Evolutionary conservation across 2,797 vertebrate genomes (phyloP), one percentile per base, ranked within the genome.

Genomic region (Petrocephalus sullivani): DNA sequence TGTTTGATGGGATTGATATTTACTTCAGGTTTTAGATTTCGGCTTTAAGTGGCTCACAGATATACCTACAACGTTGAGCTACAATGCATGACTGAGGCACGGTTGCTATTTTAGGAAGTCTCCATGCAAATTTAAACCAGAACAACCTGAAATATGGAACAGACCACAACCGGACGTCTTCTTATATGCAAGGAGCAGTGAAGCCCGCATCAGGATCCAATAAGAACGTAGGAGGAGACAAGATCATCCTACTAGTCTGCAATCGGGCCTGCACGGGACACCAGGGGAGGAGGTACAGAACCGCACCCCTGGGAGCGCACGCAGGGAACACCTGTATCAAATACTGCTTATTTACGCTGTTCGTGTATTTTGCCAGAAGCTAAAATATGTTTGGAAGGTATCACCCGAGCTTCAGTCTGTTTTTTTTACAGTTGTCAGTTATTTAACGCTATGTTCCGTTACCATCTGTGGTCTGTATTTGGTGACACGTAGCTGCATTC

Each of bases 71-170:
- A 86, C 51, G 37, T 78, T 56, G 23, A 81, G 67, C 28, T 78
- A 41, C 60, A 71, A 33, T 87, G 51, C 87, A 82, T 87, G 87
- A 87, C 87, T 85, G 84, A 88, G 41, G 19, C 49, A 51, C 33
- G 67, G 19, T 64, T 88, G 37, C 83, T 88, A 67, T 88, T 86
- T 85, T 91, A 96, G 96, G 96, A 95, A 98, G 97, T 90, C 97
- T 98, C 87, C 96, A 98, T 58, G 96, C 98, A 91, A 99, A 99
- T 92, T 96, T 97, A 91, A 99, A 99, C 93, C 97, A 99, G 92
- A 99, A 99, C 94, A 98, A 98, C 94, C 94, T 99, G 92, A 98
- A 98, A 92, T 97, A 96, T 81, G 96, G 95, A 90, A 90, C 92
- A 71, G 98, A 99, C 92, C 96, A 95, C 92, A 94, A 94, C 90